These are phyloP conservation scores for Protodeltote pygarga DNA, from an alignment of 2,888 invertebrate species.

Conservation along the genomic window DNA sequence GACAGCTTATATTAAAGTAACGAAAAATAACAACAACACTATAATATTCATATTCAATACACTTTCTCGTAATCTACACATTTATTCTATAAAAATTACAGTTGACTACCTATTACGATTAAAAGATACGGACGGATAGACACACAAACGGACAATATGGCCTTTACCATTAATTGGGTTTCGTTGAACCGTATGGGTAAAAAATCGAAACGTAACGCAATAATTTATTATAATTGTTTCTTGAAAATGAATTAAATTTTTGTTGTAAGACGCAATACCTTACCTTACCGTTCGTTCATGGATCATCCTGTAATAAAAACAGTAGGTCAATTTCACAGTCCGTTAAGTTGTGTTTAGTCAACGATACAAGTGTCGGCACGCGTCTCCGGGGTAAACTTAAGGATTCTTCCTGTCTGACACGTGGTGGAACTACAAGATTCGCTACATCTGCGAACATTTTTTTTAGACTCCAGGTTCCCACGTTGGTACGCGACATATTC, in stretches of 20 bases:
- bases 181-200: too few relatives aligned
- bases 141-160: too few relatives aligned
- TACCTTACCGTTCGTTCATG: slow-evolving; percentile 23
- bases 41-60: too few relatives aligned
- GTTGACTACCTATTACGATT: too few relatives aligned
- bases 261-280: slow-evolving; percentile 32
- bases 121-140: too few relatives aligned
- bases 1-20: too few relatives aligned
- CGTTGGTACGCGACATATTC: slow-evolving; percentile 76
- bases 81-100: too few relatives aligned
- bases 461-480: slow-evolving; percentile 73
- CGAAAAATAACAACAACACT: too few relatives aligned
- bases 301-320: slow-evolving; percentile 55
- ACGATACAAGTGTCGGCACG: slow-evolving; percentile 74
- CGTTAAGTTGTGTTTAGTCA: slow-evolving; percentile 51
- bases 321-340: slow-evolving; percentile 74
- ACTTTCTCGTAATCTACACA: too few relatives aligned
- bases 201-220: too few relatives aligned
- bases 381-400: slow-evolving; percentile 62
- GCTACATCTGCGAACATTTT: slow-evolving; percentile 72
- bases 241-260: slow-evolving; percentile 38
- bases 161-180: too few relatives aligned
- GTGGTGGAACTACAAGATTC: slow-evolving; percentile 65
- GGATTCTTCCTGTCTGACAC: slow-evolving; percentile 78
- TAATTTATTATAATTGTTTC: too few relatives aligned